Evolutionary conservation across 2,113 vertebrate genomes (phyloP), one percentile per base, ranked within the genome.

Genomic region (Anolis sagrei): DNA sequence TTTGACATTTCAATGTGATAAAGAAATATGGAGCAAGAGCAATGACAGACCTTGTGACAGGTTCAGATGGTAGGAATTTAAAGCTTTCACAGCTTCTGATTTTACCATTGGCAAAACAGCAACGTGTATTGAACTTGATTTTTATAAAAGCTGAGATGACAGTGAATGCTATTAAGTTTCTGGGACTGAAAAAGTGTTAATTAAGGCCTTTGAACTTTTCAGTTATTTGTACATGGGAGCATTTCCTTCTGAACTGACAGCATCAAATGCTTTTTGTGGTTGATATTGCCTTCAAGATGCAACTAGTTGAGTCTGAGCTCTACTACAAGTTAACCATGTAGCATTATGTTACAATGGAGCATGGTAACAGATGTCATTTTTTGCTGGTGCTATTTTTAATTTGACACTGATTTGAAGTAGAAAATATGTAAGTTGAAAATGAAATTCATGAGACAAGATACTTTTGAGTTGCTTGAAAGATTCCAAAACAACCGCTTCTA

Each of bases 391-490:
- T 44, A 5, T 19, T 88, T 92, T 91, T 92, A 92, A 86, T 92
- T 89, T 88, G 84, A 88, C 64, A 81, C 70, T 32, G 85, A 83
- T 93, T 86, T 93, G 92, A 93, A 91, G 89, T 87, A 76, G 90
- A 88, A 93, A 69, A 86, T 86, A 79, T 89, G 8, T 90, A 86
- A 81, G 76, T 76, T 87, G 90, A 19, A 48, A 72, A 48, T 27
- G 32, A 54, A 51, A 90, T 80, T 79, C 85, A 77, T 79, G 90
- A 82, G 85, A 87, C 84, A 88, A 79, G 76, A 88, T 86, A 89
- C 84, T 89, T 90, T 93, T 83, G 83, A 92, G 82, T 84, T 92
- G 87, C 76, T 70, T 39, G 85, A 64, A 61, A 73, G 89, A 83
- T 72, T 29, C 61, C 68, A 48, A 13, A 87, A 87, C 83, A 87